Evolutionary conservation across 1,140 invertebrate genomes (phyloP).

Genomic region (Heterodera schachtii): DNA sequence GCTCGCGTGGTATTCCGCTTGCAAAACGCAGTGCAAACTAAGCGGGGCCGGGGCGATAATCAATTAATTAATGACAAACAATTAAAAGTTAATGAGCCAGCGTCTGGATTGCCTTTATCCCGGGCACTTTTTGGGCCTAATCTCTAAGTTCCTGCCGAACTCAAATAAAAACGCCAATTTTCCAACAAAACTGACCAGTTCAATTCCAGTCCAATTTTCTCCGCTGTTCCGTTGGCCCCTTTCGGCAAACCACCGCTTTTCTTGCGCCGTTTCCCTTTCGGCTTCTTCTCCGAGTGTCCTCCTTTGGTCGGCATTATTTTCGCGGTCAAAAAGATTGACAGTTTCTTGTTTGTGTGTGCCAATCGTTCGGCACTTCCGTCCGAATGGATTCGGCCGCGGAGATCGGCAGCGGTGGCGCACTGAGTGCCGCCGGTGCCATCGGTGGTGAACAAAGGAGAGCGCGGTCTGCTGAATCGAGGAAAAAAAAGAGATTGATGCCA

Average conservation of each 20-base stretch:
- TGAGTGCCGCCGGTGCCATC: constrained; percentile 26
- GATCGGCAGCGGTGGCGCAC: no score
- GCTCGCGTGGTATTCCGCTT: constrained; percentile 48
- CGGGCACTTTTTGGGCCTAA: no score
- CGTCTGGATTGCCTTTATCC: no score
- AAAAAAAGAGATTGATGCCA: no score
- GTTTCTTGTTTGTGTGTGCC: not conserved
- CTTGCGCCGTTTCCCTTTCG: constrained; percentile 22
- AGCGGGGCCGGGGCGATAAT: not conserved
- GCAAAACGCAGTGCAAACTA: constrained; percentile 54
- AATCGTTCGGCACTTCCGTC: constrained; percentile 52
- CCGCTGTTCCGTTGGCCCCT: not conserved
- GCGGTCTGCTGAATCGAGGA: constrained; percentile 31
- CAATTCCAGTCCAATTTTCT: constrained; percentile 13
- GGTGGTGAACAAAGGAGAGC: constrained; percentile 42
- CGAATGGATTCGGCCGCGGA: constrained; percentile 57
- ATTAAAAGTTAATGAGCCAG: not conserved
- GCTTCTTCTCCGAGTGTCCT: constrained; percentile 32
- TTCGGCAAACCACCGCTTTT: constrained; percentile 8
- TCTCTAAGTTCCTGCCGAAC: no score
- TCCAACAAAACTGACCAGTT: constrained; percentile 16
- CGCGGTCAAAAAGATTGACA: constrained; percentile 1
- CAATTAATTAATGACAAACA: not conserved
- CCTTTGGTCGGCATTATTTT: constrained; percentile 14
- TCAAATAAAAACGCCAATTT: no score